Base-by-base conservation (phyloP, 2,888 invertebrate species). In the Lasioglossum lativentre region DNA sequence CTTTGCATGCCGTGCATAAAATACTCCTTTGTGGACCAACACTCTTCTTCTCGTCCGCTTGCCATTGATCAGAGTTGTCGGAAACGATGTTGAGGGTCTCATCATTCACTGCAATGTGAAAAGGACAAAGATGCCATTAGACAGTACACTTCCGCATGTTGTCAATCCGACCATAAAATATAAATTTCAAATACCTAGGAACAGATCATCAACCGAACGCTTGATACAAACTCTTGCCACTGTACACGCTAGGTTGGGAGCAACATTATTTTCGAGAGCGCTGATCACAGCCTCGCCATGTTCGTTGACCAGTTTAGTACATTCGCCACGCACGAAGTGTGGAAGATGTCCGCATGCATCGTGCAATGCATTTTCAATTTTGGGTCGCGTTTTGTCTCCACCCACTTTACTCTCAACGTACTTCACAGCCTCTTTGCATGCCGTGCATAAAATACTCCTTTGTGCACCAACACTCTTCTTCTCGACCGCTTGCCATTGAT, bases 371-470 rank as follows among this genome's bases (percentile, higher is more conserved):
- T 27, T 4, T 4, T 1, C 2, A 0, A 63, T 63, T 12, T 27
- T 14, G 6, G 14, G 5, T 0, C 63, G 16, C 6, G 34, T 6
- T 3, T 1, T 66, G 63, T 66, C 63, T 5, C 2, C 30, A 16
- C 34, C 63, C 6, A 66, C 16, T 34, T 66, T 2, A 6, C 34
- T 8, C 63, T 16, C 10, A 2, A 34, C 30, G 2, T 8, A 59
- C 1, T 59, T 1, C 0, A 27, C 14, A 1, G 14, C 59, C 5
- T 4, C 4, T 8, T 16, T 6, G 63, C 63, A 66, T 2, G 16
- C 63, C 0, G 2, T 1, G 6, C 34, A 66, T 34, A 27, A 0
- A 23, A 52, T 0, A 8, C 2, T 8, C 2, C 23, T 8, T 2
- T 8, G 23, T 23, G 52, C 52, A 6, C 52, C 52, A 23, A 23